phyloP scores from a whole-genome alignment of 2,797 vertebrate species.

The Falco columbarius region DNA sequence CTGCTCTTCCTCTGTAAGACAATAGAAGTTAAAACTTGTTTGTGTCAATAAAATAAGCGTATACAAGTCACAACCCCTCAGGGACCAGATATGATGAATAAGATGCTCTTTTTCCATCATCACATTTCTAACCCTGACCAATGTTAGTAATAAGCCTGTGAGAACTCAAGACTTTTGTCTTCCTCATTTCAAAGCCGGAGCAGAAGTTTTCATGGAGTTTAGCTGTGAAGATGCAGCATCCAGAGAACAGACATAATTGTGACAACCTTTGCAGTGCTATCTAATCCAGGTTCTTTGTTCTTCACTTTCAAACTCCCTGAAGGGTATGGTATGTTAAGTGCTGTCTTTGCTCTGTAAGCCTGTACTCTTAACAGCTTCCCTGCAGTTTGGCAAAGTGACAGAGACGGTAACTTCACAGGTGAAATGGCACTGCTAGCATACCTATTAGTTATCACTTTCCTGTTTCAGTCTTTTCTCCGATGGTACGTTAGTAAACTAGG shows the following conservation, averaged over 20 bases:
- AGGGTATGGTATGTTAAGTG: background rate
- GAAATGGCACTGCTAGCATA: background rate
- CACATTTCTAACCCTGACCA: constrained; percentile 11
- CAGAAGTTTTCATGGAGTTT: background rate
- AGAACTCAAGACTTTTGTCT: background rate
- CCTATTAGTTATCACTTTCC: background rate
- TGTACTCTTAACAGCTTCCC: background rate
- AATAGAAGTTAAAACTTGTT: constrained; percentile 56
- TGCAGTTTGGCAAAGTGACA: background rate
- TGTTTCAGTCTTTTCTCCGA: background rate
- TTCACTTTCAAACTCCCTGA: background rate
- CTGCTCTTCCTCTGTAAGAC: constrained; percentile 50
- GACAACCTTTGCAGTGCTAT: background rate
- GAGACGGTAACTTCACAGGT: background rate
- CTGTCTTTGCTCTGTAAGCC: background rate
- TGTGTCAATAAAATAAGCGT: constrained; percentile 51
- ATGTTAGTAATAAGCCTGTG: constrained; percentile 1
- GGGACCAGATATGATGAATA: constrained; percentile 31
- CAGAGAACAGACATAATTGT: background rate
- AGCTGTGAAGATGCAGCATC: background rate
- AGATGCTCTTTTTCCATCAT: constrained; percentile 47
- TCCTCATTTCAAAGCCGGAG: background rate
- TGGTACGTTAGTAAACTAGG: background rate
- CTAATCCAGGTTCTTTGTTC: background rate
- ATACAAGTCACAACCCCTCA: constrained; percentile 6